phyloP scores from a whole-genome alignment of 2,113 vertebrate species.

The human region GRCh38 chr12:44829001-44829500 shows the following conservation, averaged over 20 bases:
- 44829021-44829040: background rate
- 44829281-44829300: background rate
- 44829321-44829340: background rate
- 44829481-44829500: background rate
- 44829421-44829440: background rate
- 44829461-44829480: background rate
- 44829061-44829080: conserved; percentile 31
- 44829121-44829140: background rate
- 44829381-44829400: conserved; percentile 40
- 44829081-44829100: background rate
- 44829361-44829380: background rate
- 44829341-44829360: background rate
- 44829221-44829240: background rate
- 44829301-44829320: background rate
- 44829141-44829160: background rate
- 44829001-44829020: background rate
- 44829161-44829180: no score
- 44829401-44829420: background rate
- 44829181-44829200: background rate
- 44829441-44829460: background rate
- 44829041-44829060: background rate
- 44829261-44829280: background rate
- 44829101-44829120: background rate
- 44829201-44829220: background rate
- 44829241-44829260: background rate